These are phyloP conservation scores for Azorinus chamasolen DNA, from an alignment of 2,888 invertebrate genomes.

Conservation along the genomic window DNA sequence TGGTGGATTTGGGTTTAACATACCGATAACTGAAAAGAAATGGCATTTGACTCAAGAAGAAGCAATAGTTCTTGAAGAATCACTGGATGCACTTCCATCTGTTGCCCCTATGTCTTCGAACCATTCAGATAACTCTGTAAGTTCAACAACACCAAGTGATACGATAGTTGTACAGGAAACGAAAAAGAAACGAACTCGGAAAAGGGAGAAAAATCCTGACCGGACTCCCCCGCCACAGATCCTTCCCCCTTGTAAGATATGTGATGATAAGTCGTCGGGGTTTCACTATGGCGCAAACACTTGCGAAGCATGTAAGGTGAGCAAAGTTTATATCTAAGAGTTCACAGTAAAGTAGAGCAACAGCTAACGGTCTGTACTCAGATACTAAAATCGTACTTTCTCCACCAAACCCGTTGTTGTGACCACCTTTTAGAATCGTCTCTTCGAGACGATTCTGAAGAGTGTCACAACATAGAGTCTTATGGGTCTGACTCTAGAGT, in stretches of 20 bases:
- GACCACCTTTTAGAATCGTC: too few relatives aligned
- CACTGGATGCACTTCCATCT: neutral
- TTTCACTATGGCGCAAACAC: constrained; percentile 73
- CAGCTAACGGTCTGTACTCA: too few relatives aligned
- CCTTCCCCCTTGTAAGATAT: constrained; percentile 69
- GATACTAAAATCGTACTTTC: too few relatives aligned
- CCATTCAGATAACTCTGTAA: neutral
- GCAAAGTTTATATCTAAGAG: too few relatives aligned
- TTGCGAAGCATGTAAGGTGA: constrained; percentile 72
- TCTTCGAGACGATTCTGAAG: too few relatives aligned
- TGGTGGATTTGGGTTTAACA: too few relatives aligned
- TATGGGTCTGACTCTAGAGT: too few relatives aligned
- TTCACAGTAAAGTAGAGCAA: too few relatives aligned
- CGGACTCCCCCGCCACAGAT: constrained; percentile 30
- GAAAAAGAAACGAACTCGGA: constrained; percentile 33
- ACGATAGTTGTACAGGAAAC: neutral
- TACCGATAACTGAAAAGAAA: too few relatives aligned
- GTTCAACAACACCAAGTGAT: neutral
- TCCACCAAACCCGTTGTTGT: too few relatives aligned
- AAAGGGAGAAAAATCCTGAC: constrained; percentile 41
- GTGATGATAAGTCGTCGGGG: constrained; percentile 68
- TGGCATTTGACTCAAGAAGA: neutral
- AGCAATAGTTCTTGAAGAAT: neutral
- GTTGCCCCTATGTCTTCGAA: neutral
- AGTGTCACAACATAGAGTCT: too few relatives aligned